A percentile compares a stretch with the other conserved stretches of the same genome.
These are phyloP conservation scores for Hafferia zeledoni DNA, from an alignment of 2,797 vertebrate species.

Conservation along the genomic window DNA sequence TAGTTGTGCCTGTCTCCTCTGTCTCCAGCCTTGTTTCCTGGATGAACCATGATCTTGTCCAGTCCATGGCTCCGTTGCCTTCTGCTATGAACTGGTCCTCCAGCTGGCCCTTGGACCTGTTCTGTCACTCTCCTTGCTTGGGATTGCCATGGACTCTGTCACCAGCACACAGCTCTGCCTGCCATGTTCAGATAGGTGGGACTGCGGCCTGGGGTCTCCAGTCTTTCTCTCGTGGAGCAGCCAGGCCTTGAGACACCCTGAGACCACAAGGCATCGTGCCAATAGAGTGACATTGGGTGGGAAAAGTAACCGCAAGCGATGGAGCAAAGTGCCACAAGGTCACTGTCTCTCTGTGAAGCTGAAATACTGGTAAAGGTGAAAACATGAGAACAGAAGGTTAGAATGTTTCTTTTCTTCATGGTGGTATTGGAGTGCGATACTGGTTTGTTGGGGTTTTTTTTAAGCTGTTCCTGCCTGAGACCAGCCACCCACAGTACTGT, in stretches of 20 bases:
- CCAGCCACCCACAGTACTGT: background rate
- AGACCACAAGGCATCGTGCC: background rate
- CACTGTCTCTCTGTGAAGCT: background rate
- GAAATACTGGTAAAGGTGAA: background rate
- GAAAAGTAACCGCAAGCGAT: background rate
- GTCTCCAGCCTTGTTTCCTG: background rate
- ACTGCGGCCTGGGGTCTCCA: background rate
- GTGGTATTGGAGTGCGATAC: background rate
- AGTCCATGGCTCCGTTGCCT: background rate
- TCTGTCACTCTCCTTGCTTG: background rate
- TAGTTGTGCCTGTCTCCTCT: background rate
- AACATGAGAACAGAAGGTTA: background rate
- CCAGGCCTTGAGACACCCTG: background rate
- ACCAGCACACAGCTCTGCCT: background rate
- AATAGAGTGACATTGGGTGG: background rate
- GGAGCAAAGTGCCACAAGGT: background rate
- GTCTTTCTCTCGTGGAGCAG: background rate
- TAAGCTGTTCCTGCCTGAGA: background rate
- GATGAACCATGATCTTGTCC: background rate
- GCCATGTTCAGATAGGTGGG: fast-evolving
- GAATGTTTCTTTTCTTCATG: background rate
- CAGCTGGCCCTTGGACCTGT: background rate
- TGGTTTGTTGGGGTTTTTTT: background rate
- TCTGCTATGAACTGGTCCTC: background rate
- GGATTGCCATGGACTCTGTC: background rate